Base-by-base conservation (phyloP, 2,797 vertebrate genomes). In the Dermochelys coriacea region DNA sequence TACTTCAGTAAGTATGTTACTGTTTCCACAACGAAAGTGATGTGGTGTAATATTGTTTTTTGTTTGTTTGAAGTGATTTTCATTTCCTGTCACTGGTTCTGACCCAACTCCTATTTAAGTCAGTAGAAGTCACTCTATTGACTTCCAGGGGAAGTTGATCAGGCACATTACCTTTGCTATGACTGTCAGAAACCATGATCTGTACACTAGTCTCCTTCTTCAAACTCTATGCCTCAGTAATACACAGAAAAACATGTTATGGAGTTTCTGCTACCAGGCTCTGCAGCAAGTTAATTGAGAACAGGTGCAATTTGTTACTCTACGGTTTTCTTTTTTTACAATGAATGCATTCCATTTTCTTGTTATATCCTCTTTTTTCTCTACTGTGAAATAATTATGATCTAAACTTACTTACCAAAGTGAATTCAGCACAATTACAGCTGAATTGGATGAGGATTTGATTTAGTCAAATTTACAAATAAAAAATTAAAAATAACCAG, bases 391-490 rank as follows among this genome's bases (percentile, higher is more conserved):
- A 75, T 47, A 68, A 80, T 15, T 57, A 54, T 79, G n/a, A 34
- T 57, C 15, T 85, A 54, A 41, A 49, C 84, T 57, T 85, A 52
- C 27, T 77, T 31, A 49, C 27, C 74, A 47, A 49, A 77, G 45
- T 49, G 47, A 41, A 71, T 71, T 71, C 37, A 41, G 5, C 68
- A 71, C 68, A 37, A 71, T 41, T 49, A 29, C 83, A 29, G 5
- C 18, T n/a, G 10, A 85, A 80, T 9, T 82, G 19, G 3, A 31
- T 83, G 5, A 77, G 4, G 64, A 81, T 90, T 87, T 89, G 45
- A 87, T 11, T 57, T 74, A 75, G 45, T 89, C 25, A 94, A 83
- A 79, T 96, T 91, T 86, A 93, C 80, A 89, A 25, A 86, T 59
- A 7, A 84, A 90, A 94, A 85, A 8, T 14, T 81, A 90, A 82